Base-by-base conservation (phyloP, 2,113 vertebrate species). In the Microcebus griseorufus region DNA sequence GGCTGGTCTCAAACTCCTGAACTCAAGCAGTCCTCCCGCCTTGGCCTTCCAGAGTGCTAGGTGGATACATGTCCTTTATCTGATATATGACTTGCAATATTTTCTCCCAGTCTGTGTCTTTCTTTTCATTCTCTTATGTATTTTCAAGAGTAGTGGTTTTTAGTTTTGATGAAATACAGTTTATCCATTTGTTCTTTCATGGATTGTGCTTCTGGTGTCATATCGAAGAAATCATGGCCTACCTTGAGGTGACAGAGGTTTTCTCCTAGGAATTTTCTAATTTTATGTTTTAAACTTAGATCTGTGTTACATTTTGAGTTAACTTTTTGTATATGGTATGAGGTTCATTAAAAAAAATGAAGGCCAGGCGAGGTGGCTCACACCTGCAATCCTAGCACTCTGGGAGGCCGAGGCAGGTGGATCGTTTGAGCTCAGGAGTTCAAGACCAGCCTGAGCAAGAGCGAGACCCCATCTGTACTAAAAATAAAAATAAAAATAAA, bases 251-350 rank as follows among this genome's bases (percentile, higher is more conserved):
- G 45, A 55, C 45, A 93, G 85, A 72, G 11, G 51, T 69, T 70
- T 89, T 60, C 64, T 96, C 25, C 58, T 69, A 84, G 75, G 75
- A 70, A 37, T 87, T 73, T 82, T 72, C 65, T 93, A 70, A 39
- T 34, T 91, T 94, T 91, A 70, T 45, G 23, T 72, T 93, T 93
- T 90, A 78, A 62, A 64, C 81, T 85, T 93, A 67, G n/a, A 1
- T 69, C 55, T 90, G 9, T 48, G 17, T 34, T 95, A 37, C 39
- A 64, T 88, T 93, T 88, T 79, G 58, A 80, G 29, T 81, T 84
- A 88, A 80, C 27, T 82, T 83, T 80, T 93, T 81, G 32, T 75
- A 12, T 84, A 16, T n/a, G 3, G 22, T 69, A 83, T 80, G 20
- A 90, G 4, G 65, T 86, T 95, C 22, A 37, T 81, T 94, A 42